These are phyloP conservation scores for Panzeria rudis DNA, from an alignment of 2,888 invertebrate genomes.

Conservation along the genomic window DNA sequence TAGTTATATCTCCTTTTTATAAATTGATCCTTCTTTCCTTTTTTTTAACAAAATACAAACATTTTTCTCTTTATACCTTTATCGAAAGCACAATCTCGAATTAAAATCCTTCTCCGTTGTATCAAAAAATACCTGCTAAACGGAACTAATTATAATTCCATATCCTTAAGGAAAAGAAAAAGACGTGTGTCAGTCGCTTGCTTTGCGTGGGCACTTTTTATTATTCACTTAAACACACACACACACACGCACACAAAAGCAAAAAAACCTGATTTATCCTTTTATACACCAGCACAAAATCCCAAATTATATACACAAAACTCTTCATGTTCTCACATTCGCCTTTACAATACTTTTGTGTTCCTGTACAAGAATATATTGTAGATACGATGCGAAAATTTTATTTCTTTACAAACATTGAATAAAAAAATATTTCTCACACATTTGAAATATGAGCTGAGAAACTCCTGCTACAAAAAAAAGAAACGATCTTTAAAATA, in stretches of 20 bases:
- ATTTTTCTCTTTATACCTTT: constrained; percentile 2
- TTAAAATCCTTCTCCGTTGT: neutral
- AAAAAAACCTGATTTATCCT: constrained; percentile 50
- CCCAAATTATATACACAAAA: constrained; percentile 21
- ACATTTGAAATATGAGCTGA: constrained; percentile 71
- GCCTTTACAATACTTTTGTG: constrained; percentile 47
- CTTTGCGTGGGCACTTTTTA: constrained; percentile 66
- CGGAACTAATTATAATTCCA: constrained; percentile 71
- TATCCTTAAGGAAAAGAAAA: constrained; percentile 59
- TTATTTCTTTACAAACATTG: constrained; percentile 6
- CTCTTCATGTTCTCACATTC: constrained; percentile 68
- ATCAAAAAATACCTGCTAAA: constrained; percentile 58
- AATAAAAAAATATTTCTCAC: constrained; percentile 64
- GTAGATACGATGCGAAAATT: constrained; percentile 33
- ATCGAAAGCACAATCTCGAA: constrained; percentile 25
- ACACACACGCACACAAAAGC: constrained; percentile 6
- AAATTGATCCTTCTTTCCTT: neutral
- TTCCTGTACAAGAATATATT: neutral
- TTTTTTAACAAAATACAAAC: neutral
- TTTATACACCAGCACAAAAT: constrained; percentile 17
- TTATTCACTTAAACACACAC: neutral
- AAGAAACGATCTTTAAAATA: constrained; percentile 33
- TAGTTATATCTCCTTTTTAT: neutral
- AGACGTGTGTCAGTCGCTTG: constrained; percentile 72
- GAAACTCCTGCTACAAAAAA: constrained; percentile 63